Evolutionary conservation across 2,113 vertebrate genomes (phyloP), one percentile per base, ranked within the genome.

Genomic region (Brachirus orientalis): DNA sequence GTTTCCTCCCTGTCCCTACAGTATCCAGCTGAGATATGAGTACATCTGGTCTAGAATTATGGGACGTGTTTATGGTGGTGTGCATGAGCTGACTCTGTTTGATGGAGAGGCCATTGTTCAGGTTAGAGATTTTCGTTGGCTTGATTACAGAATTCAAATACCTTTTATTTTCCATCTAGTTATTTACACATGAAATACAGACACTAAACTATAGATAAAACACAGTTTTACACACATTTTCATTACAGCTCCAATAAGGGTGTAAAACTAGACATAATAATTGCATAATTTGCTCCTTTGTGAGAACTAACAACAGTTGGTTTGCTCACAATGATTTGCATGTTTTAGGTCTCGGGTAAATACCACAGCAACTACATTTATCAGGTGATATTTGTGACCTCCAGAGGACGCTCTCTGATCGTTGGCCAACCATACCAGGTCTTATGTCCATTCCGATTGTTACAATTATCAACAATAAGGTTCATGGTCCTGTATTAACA

Each of bases 311-410:
- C 12, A 20, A 56, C n/a, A 16, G 40, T 54, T 3, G 19, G 13
- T 22, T 16, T 56, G 36, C 10, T 40, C 10, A 46, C 10, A 8
- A 10, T 58, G 38, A 33, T 36, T 18, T 20, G 1, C 5, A 19
- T 51, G 8, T 72, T 62, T 47, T 65, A 86, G 80, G 0, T 87
- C 12, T 88, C 78, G 63, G 86, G 86, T 2, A 90, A 87, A 66
- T 75, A 57, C 47, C 17, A 69, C 51, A 6, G 0, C 7, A 38
- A 50, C 60, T 87, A 67, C 48, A 62, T 90, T 64, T 72, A 72
- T 54, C 62, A 81, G 45, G 1, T 90, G 19, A 38, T 51, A 1
- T 80, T 88, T 63, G 55, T 45, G 54, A 88, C 86, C 59, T 79
- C 59, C 28, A 69, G 7, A 22, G 86, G 82, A 9, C 72, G 83